A percentile compares a stretch with the other conserved stretches of the same genome.
Evolutionary conservation across 2,888 invertebrate genomes (phyloP).

Genomic region (Palloptera scutellata): DNA sequence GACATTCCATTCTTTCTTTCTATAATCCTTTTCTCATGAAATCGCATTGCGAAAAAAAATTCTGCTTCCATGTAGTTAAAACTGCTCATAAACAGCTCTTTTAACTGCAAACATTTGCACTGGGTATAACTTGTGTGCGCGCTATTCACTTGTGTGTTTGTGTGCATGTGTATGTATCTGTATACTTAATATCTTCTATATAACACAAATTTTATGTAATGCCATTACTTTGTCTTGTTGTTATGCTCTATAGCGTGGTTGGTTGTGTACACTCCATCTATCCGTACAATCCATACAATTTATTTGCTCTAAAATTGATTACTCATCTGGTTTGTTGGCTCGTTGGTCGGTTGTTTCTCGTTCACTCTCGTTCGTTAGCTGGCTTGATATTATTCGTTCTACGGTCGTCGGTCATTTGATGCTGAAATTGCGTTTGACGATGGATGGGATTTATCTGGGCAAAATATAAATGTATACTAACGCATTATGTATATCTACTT

Average conservation of each 20-base stretch:
- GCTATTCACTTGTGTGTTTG: not conserved
- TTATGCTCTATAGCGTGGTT: constrained; percentile 1
- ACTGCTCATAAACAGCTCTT: no score
- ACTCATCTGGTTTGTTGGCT: not conserved
- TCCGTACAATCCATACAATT: no score
- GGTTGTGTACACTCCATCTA: constrained; percentile 13
- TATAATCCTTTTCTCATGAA: no score
- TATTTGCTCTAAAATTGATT: no score
- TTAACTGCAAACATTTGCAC: not conserved
- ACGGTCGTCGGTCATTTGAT: constrained; percentile 4
- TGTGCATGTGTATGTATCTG: constrained; percentile 10
- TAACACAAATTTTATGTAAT: no score
- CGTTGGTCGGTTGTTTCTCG: not conserved
- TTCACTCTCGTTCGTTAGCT: not conserved
- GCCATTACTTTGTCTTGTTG: no score
- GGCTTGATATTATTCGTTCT: not conserved
- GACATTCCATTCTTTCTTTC: no score
- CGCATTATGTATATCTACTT: not conserved
- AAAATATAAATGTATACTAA: constrained; percentile 2
- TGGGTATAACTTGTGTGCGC: not conserved
- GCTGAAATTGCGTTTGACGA: not conserved
- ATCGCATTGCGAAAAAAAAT: no score
- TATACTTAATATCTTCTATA: not conserved
- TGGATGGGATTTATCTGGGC: not conserved
- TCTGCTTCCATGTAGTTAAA: no score